These are phyloP conservation scores for Hylaeus anthracinus DNA, from an alignment of 1,140 invertebrate genomes.

Conservation along the genomic window DNA sequence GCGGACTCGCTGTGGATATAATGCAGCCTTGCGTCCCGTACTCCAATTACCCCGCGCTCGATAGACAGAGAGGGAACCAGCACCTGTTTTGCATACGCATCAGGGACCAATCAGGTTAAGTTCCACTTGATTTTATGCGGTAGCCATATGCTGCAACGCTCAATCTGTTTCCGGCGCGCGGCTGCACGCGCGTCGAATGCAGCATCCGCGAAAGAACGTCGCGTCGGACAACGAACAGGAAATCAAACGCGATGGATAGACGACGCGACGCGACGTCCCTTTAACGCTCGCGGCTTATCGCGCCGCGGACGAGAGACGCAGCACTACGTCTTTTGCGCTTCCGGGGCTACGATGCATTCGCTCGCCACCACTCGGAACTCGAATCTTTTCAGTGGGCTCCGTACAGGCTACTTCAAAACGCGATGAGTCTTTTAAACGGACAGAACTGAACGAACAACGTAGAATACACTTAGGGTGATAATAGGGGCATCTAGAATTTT, in stretches of 20 bases:
- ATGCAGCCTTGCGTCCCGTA: slow-evolving; percentile 77
- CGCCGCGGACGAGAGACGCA: too few relatives aligned
- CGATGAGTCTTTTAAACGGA: too few relatives aligned
- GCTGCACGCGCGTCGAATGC: slow-evolving; percentile 41
- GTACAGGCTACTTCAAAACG: too few relatives aligned
- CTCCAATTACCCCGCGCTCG: slow-evolving; percentile 71
- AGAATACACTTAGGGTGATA: too few relatives aligned
- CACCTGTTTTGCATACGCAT: slow-evolving; percentile 76
- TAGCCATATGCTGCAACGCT: slow-evolving; percentile 49
- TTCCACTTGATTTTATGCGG: slow-evolving; percentile 67
- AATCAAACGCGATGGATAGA: slow-evolving; percentile 18
- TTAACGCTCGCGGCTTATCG: neutral
- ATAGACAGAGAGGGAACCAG: slow-evolving; percentile 62
- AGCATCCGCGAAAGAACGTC: slow-evolving; percentile 52
- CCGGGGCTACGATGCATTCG: too few relatives aligned
- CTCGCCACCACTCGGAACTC: too few relatives aligned
- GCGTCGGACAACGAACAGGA: slow-evolving; percentile 3
- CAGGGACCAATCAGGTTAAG: slow-evolving; percentile 74
- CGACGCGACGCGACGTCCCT: neutral
- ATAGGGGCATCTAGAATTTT: too few relatives aligned
- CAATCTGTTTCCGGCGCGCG: slow-evolving; percentile 59
- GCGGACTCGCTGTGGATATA: slow-evolving; percentile 73
- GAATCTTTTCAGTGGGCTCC: too few relatives aligned
- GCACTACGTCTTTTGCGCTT: too few relatives aligned
- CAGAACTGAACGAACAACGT: too few relatives aligned